Percentiles rank a stretch among this genome's conserved stretches.
Conservation (phyloP, 2,113 vertebrate genomes). For the Epinephelus lanceolatus region DNA sequence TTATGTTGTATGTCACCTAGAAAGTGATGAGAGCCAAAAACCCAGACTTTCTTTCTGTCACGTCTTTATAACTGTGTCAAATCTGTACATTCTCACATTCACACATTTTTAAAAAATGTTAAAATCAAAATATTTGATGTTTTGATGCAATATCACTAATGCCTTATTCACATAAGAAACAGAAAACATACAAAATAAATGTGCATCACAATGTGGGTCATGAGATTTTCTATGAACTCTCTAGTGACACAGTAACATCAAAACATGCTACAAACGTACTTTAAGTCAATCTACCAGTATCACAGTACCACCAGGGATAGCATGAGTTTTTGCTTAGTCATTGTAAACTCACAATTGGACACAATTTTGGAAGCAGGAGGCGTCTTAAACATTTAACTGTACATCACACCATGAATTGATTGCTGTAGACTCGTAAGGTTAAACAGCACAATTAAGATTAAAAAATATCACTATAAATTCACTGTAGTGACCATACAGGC, state of each 20-base stretch:
- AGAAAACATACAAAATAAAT: not conserved
- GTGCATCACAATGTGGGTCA: not conserved
- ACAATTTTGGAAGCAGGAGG: not conserved
- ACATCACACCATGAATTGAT: not conserved
- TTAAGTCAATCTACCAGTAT: not conserved
- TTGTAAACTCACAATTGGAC: not conserved
- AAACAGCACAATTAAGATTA: too few species aligned
- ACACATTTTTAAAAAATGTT: not conserved
- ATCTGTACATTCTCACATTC: not conserved
- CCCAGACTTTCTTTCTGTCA: not conserved
- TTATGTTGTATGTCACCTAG: not conserved
- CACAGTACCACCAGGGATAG: too few species aligned
- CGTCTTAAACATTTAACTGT: too few species aligned
- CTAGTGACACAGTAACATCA: not conserved
- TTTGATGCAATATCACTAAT: fast-evolving
- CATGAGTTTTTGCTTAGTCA: not conserved
- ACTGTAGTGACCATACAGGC: too few species aligned
- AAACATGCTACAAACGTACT: not conserved
- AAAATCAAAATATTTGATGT: not conserved
- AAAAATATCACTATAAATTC: too few species aligned
- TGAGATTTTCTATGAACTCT: not conserved
- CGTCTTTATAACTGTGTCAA: not conserved
- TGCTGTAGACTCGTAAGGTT: too few species aligned
- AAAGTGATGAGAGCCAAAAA: not conserved
- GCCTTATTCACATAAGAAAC: not conserved